Conservation (phyloP, 2,888 invertebrate species). For the Lasioglossum figueresi region DNA sequence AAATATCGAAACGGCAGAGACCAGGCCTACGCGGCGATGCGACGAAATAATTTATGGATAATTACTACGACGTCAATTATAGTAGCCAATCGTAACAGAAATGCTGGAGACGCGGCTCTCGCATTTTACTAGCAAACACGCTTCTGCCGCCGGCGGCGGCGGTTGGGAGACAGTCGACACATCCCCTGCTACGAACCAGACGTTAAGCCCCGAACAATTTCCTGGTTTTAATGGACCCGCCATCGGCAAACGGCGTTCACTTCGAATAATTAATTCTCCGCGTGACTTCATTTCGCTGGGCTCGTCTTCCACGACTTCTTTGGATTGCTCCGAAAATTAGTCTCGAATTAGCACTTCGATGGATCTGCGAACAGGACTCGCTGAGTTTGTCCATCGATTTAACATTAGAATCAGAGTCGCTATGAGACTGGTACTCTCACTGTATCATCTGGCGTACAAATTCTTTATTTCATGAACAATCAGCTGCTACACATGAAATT, state of each 20-base stretch:
- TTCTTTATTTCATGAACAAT: no score
- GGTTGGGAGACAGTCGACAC: conserved; percentile 47
- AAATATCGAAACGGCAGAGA: conserved; percentile 1
- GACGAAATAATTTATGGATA: conserved; percentile 42
- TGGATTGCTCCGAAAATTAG: conserved; percentile 18
- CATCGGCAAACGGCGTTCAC: conserved; percentile 76
- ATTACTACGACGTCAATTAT: conserved; percentile 36
- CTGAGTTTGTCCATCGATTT: not conserved
- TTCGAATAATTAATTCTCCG: conserved; percentile 82
- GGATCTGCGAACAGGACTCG: not conserved
- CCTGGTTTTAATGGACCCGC: conserved; percentile 82
- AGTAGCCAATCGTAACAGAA: conserved; percentile 18
- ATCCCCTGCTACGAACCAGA: conserved; percentile 63
- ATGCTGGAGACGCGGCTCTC: conserved; percentile 17
- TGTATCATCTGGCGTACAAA: no score
- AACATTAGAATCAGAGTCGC: not conserved
- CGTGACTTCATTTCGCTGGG: conserved; percentile 61
- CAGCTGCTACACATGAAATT: no score
- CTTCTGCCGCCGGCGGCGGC: not conserved
- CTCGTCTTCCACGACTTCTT: conserved; percentile 21
- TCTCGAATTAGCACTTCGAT: not conserved
- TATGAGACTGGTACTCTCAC: no score
- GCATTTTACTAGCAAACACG: conserved; percentile 41
- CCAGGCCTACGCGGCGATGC: not conserved
- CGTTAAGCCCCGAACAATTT: conserved; percentile 80